Base-by-base conservation (phyloP, 2,113 vertebrate genomes). In the Tenebrosternarchus preto region DNA sequence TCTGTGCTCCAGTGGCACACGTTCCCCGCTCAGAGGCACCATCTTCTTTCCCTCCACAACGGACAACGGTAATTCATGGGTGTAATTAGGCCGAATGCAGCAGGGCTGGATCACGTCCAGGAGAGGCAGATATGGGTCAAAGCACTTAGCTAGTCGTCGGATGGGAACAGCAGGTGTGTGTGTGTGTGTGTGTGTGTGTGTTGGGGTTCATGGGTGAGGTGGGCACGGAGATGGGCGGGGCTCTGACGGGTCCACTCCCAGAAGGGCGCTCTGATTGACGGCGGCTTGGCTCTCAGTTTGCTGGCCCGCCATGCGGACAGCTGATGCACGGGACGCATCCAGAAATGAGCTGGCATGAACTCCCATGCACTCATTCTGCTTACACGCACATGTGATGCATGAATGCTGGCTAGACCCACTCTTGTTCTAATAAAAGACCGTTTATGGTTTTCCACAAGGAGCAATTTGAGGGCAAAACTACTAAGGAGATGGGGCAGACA, bases 91-190 rank as follows among this genome's bases (percentile, higher is more conserved):
- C 77, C 88, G 87, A 89, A 88, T 89, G 91, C 87, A 89, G 78
- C 84, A 84, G 86, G 90, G 86, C 82, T 90, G 91, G 89, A 87
- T 90, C 77, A 83, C 83, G 70, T 92, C 90, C 88, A 89, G 85
- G 86, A 81, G 83, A 85, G 90, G 90, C 88, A 89, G 89, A 91
- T 92, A 91, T 90, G 90, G 91, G 90, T 92, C 90, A 92, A 87
- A 89, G 81, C 84, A 74, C 86, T 86, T 83, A 85, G 73, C 84
- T 78, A 81, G 88, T 88, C 89, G 89, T 82, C 69, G 29, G 85
- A 78, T 76, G 82, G 56, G 80, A 81, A 78, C 50, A 55, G 78
- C 73, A 57, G 43, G 60, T 61, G 85, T 78, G 75, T 25, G 83
- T 76, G 83, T 80, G 82, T 36, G 64, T 24, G 19, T 39, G 27